A percentile compares a stretch with the other conserved stretches of the same genome.
Conservation (phyloP, 2,797 vertebrate species). For the Gila robusta region DNA sequence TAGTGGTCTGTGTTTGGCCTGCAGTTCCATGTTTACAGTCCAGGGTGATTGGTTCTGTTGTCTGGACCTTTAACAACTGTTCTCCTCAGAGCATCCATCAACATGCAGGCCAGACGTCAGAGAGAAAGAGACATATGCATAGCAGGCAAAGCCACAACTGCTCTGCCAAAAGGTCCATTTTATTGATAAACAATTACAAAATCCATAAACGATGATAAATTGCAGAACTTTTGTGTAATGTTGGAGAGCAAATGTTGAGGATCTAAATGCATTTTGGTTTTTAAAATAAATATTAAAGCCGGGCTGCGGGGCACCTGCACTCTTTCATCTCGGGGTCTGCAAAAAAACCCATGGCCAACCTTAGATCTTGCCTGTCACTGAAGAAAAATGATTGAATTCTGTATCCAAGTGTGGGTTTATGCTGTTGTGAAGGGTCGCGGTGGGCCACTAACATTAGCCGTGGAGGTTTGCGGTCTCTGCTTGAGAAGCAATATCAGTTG, state of each 20-base stretch:
- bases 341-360: not conserved
- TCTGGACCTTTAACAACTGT: conserved; percentile 46
- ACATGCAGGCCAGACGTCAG: conserved; percentile 38
- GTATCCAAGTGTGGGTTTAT: not conserved
- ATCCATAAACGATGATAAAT: conserved; percentile 37
- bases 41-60: conserved; percentile 45
- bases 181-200: conserved; percentile 52
- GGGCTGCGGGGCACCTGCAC: not conserved
- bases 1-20: conserved; percentile 44
- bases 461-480: not conserved
- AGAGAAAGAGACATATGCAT: not conserved
- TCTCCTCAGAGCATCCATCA: conserved; percentile 55
- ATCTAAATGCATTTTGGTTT: conserved; percentile 20
- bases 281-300: conserved; percentile 30
- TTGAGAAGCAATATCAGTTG: not conserved
- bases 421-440: not conserved
- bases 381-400: conserved; percentile 7
- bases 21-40: conserved; percentile 51
- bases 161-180: conserved; percentile 42
- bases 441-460: not conserved
- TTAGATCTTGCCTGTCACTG: not conserved
- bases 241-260: conserved; percentile 15
- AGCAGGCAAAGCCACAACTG: conserved; percentile 36
- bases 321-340: not conserved
- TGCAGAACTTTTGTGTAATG: conserved; percentile 21